Conservation (phyloP, 2,888 invertebrate species). For the Melieria crassipennis region DNA sequence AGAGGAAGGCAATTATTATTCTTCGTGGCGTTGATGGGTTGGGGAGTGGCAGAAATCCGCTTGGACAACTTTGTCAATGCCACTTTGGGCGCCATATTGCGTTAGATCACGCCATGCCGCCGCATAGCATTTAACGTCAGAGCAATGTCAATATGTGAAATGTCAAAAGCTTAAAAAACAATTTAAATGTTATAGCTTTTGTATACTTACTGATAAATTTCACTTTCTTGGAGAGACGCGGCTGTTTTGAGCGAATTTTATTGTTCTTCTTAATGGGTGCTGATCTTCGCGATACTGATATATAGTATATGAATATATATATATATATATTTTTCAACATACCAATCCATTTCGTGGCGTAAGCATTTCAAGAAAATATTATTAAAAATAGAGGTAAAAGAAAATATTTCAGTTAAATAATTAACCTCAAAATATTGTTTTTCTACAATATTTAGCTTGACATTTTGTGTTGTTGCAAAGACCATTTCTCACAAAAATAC, state of each 20-base stretch:
- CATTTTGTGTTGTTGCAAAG: too few species aligned
- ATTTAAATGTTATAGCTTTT: neutral
- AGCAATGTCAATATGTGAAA: too few species aligned
- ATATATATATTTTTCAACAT: too few species aligned
- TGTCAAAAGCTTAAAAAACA: neutral
- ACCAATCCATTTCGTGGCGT: neutral
- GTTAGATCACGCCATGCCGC: slow-evolving; percentile 2
- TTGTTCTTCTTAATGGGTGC: slow-evolving; percentile 83
- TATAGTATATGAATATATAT: neutral
- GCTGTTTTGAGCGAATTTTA: slow-evolving; percentile 85
- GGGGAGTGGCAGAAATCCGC: too few species aligned
- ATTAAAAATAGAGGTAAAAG: too few species aligned
- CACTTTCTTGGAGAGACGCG: slow-evolving; percentile 77
- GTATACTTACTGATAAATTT: slow-evolving; percentile 88
- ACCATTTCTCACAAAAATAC: too few species aligned
- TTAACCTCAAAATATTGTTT: slow-evolving; percentile 10
- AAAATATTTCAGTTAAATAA: neutral
- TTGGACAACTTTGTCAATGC: too few species aligned
- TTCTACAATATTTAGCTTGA: too few species aligned
- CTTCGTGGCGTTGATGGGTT: neutral
- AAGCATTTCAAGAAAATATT: too few species aligned
- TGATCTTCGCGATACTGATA: slow-evolving; percentile 67
- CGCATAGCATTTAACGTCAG: neutral
- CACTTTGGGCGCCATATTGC: neutral
- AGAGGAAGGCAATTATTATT: neutral